Percentiles rank a stretch among this genome's conserved stretches.
phyloP scores from a whole-genome alignment of 2,888 invertebrate genomes.

The Fragum whitleyi region DNA sequence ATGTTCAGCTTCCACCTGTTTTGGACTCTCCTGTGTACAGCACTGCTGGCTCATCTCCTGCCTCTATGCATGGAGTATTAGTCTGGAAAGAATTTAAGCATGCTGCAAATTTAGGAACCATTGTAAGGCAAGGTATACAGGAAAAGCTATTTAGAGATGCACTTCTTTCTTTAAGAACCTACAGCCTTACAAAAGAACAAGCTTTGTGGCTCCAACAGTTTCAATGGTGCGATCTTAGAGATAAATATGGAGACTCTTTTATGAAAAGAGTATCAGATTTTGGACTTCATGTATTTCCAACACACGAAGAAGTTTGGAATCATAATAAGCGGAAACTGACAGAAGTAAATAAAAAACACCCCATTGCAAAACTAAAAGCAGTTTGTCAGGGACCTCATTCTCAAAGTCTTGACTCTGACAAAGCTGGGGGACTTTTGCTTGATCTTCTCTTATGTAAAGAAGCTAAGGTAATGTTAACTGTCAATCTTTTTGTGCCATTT shows the following conservation, averaged over 20 bases:
- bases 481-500: conserved; percentile 54
- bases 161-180: conserved; percentile 44
- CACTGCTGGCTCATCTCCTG: conserved; percentile 16
- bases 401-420: conserved; percentile 35
- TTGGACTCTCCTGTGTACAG: conserved; percentile 55
- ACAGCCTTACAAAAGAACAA: conserved; percentile 33
- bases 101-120: conserved; percentile 39
- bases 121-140: conserved; percentile 44
- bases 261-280: conserved; percentile 13
- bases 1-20: conserved; percentile 67
- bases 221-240: neutral
- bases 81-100: conserved; percentile 51
- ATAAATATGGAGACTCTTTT: neutral
- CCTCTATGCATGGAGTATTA: conserved; percentile 51
- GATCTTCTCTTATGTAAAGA: conserved; percentile 9
- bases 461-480: conserved; percentile 58
- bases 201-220: too few relatives aligned
- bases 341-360: conserved; percentile 32
- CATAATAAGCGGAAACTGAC: conserved; percentile 46
- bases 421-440: conserved; percentile 21
- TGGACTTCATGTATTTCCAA: conserved; percentile 33
- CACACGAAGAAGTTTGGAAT: conserved; percentile 32
- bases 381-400: conserved; percentile 31
- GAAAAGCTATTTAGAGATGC: conserved; percentile 35
- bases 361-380: conserved; percentile 53